phyloP scores from a whole-genome alignment of 2,888 invertebrate genomes.

The Sphaerophoria rueppellii region DNA sequence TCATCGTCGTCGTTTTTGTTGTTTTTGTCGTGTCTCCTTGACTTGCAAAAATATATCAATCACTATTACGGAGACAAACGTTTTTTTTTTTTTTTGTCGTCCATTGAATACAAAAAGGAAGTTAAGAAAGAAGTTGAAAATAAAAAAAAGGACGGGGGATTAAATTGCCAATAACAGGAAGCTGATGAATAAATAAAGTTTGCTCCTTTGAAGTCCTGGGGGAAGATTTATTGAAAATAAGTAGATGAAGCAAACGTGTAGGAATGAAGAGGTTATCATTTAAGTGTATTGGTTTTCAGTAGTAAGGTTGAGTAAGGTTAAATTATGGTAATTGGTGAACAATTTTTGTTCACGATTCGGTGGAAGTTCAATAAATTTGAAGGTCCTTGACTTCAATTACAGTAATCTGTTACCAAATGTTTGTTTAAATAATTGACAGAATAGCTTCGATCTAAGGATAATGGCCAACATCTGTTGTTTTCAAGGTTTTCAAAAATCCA shows the following conservation, averaged over 20 bases:
- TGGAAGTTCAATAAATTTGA: too few relatives aligned
- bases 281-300: neutral
- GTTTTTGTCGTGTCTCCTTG: conserved; percentile 3
- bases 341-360: neutral
- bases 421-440: too few relatives aligned
- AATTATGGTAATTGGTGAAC: neutral
- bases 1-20: conserved; percentile 1
- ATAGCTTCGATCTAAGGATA: too few relatives aligned
- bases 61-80: conserved; percentile 43
- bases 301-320: neutral
- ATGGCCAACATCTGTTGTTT: too few relatives aligned
- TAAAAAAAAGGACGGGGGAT: conserved; percentile 13
- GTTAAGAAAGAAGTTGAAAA: neutral
- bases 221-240: conserved; percentile 12
- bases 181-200: conserved; percentile 33
- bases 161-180: conserved; percentile 52
- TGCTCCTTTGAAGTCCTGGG: neutral
- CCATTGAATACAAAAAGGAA: neutral
- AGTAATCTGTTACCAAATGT: too few relatives aligned
- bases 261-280: neutral
- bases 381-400: too few relatives aligned
- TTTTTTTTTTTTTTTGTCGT: conserved; percentile 19
- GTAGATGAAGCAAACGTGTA: neutral
- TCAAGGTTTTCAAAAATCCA: too few relatives aligned
- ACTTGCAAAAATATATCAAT: conserved; percentile 53